A percentile compares a stretch with the other conserved stretches of the same genome.
These are phyloP conservation scores for Callyntrura guangdongensis DNA, from an alignment of 2,888 invertebrate genomes.

Conservation along the genomic window DNA sequence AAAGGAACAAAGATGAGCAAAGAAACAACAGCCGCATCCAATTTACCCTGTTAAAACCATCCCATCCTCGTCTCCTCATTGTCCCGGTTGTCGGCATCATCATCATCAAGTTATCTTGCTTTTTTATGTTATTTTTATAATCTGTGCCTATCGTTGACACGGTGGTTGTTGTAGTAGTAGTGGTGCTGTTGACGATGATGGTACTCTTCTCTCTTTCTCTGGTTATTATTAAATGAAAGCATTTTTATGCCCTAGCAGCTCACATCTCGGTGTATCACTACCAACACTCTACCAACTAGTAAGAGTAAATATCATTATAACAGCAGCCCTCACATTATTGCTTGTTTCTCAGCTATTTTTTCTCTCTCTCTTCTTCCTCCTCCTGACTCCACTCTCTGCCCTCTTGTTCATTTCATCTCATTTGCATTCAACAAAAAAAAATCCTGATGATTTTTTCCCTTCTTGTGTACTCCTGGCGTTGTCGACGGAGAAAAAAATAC, in stretches of 20 bases:
- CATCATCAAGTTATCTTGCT: constrained; percentile 72
- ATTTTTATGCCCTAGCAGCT: constrained; percentile 68
- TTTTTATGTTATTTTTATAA: constrained; percentile 70
- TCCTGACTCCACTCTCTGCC: constrained; percentile 25
- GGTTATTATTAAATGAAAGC: constrained; percentile 67
- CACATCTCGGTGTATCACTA: neutral
- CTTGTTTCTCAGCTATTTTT: constrained; percentile 30
- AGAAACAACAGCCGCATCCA: constrained; percentile 65
- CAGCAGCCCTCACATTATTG: constrained; percentile 28
- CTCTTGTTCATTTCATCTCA: constrained; percentile 80
- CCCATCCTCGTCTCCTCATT: constrained; percentile 32
- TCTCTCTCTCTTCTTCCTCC: too few relatives aligned
- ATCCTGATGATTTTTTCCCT: constrained; percentile 80
- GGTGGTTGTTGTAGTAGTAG: constrained; percentile 60
- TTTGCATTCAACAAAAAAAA: constrained; percentile 83
- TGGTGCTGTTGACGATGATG: constrained; percentile 49
- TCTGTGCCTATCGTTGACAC: constrained; percentile 73
- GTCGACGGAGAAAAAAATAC: constrained; percentile 24
- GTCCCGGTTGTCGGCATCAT: constrained; percentile 41
- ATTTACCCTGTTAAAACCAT: constrained; percentile 71
- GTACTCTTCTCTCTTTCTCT: constrained; percentile 31
- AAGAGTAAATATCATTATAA: neutral
- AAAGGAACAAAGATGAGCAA: neutral
- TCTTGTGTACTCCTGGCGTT: constrained; percentile 43
- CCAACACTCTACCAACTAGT: too few relatives aligned